Base-by-base conservation (phyloP, 1,140 invertebrate genomes). In the Popillia japonica region DNA sequence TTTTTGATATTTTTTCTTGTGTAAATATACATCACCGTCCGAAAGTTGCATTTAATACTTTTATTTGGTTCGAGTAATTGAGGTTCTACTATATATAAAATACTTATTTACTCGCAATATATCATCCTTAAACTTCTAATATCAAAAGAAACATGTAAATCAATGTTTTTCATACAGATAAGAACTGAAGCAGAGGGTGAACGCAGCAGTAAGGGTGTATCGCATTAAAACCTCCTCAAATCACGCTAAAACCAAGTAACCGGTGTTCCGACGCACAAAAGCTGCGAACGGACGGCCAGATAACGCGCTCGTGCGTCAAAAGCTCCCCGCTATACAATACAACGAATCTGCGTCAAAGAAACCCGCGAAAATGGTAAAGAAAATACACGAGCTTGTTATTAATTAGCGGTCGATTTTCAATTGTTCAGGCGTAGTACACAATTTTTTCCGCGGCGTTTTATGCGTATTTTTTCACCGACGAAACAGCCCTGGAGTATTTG, bases 341-440 rank as follows among this genome's bases (percentile, higher is more conserved):
- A 10, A 20, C 61, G 61, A 68, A 68, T 68, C 22, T 68, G 6
- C 61, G 61, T 68, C 61, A 68, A 68, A 68, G 22, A 17, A 64
- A 20, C 6, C 61, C 61, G 61, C 11, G 61, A 20, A 68, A 68
- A 68, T 68, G 20, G 4, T 22, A 22, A 68, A 68, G 61, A 68
- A 68, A 68, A 10, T 22, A 20, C 48, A 34, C 61, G 61, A 11
- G 22, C n/a, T n/a, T n/a, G 61, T 68, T 34, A 68, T 68, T 68
- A 68, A 68, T 68, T 68, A 68, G 61, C 17, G 61, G 61, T 68
- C 61, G 61, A 68, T 68, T 68, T 68, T 68, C 61, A 68, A 68
- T 68, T 68, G 61, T 68, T 68, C 61, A 7, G 22, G 61, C 61
- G 61, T 68, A 27, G 23, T 34, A 34, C 61, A 10, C 61, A 7